These are phyloP conservation scores for Rhopalosiphum padi DNA, from an alignment of 1,140 invertebrate species.

Conservation along the genomic window DNA sequence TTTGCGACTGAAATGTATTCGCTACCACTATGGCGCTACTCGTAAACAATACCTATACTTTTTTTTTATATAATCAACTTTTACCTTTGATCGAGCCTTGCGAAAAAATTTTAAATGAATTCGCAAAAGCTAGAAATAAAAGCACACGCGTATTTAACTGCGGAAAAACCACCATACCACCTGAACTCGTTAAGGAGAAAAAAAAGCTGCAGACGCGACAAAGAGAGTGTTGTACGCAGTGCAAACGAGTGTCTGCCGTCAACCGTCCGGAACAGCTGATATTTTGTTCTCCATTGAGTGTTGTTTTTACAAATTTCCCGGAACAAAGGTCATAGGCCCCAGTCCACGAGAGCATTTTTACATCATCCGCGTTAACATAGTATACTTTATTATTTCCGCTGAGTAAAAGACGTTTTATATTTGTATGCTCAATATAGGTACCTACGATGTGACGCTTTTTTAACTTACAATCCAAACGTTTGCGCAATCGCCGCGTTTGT, in stretches of 20 bases:
- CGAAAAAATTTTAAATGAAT: background rate
- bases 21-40: background rate
- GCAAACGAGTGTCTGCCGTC: background rate
- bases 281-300: background rate
- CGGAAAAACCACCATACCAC: background rate
- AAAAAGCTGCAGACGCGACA: background rate
- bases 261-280: conserved; percentile 1
- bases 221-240: background rate
- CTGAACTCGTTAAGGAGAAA: background rate
- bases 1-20: background rate
- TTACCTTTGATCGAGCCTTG: background rate
- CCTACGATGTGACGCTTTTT: background rate
- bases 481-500: background rate
- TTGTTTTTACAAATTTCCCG: background rate
- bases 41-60: background rate
- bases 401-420: background rate
- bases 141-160: background rate
- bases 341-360: background rate
- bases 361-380: background rate
- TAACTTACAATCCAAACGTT: background rate
- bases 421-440: background rate
- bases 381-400: background rate
- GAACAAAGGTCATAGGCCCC: background rate
- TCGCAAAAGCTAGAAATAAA: background rate
- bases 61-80: background rate